Evolutionary conservation across 2,888 invertebrate genomes (phyloP).

Genomic region (Spicauda simplicius): DNA sequence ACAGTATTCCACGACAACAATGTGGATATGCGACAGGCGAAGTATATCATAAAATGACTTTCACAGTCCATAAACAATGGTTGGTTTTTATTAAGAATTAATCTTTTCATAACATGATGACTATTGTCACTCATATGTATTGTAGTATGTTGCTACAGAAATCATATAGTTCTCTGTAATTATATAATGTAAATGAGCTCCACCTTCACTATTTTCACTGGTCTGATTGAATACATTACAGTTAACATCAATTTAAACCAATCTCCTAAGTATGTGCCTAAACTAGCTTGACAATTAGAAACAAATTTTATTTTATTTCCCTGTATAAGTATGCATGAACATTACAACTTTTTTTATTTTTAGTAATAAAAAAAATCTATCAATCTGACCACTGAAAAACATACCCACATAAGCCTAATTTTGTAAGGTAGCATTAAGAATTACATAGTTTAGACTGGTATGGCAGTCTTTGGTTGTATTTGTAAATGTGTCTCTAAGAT

Average conservation of each 20-base stretch:
- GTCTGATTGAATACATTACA: slow-evolving; percentile 20
- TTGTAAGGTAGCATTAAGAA: slow-evolving; percentile 26
- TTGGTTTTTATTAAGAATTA: neutral
- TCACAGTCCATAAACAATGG: slow-evolving; percentile 5
- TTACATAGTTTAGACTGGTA: slow-evolving; percentile 23
- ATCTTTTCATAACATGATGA: neutral
- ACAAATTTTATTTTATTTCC: slow-evolving; percentile 30
- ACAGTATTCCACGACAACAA: slow-evolving; percentile 1
- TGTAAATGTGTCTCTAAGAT: slow-evolving; percentile 27
- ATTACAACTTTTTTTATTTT: slow-evolving; percentile 6
- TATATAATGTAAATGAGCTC: slow-evolving; percentile 22
- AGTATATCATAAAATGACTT: slow-evolving; percentile 8
- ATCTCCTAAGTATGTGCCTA: slow-evolving; percentile 8
- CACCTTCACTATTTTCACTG: slow-evolving; percentile 13
- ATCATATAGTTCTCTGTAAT: neutral
- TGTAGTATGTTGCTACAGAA: neutral
- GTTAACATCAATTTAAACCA: slow-evolving; percentile 7
- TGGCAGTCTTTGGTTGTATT: slow-evolving; percentile 28
- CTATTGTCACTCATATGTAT: neutral
- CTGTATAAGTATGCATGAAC: slow-evolving; percentile 31
- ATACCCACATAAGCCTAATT: slow-evolving; percentile 19
- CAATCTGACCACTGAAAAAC: slow-evolving; percentile 34
- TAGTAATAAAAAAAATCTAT: slow-evolving; percentile 24
- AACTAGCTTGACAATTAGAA: slow-evolving; percentile 18
- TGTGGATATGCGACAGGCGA: neutral